phyloP scores from a whole-genome alignment of 1,140 invertebrate species.

The Drosophila pachea region DNA sequence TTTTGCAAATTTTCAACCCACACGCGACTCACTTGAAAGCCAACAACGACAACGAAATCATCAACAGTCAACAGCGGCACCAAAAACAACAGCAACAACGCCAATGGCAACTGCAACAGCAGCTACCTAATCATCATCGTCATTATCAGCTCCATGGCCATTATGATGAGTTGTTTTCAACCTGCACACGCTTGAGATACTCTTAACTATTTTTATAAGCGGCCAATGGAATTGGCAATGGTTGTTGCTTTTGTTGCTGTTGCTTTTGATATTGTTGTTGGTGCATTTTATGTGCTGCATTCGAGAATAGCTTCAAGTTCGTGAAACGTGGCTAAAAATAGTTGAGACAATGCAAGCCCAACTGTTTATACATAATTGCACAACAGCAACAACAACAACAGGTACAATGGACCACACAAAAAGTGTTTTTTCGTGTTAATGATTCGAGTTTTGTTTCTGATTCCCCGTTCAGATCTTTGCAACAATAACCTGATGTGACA shows the following conservation, averaged over 20 bases:
- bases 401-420: not conserved
- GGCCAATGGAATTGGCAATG: constrained; percentile 18
- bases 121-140: constrained; percentile 10
- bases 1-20: constrained; percentile 54
- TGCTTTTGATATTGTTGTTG: constrained; percentile 11
- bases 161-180: constrained; percentile 23
- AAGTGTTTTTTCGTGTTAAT: constrained; percentile 26
- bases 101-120: constrained; percentile 6
- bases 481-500: constrained; percentile 12
- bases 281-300: constrained; percentile 37
- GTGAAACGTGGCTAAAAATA: constrained; percentile 36
- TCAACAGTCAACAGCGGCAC: constrained; percentile 48
- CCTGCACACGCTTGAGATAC: constrained; percentile 29
- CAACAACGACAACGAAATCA: too few relatives aligned
- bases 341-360: constrained; percentile 20
- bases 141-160: constrained; percentile 10
- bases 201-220: constrained; percentile 36
- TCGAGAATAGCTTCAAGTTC: constrained; percentile 46
- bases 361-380: constrained; percentile 32
- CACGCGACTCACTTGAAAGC: constrained; percentile 59
- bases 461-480: constrained; percentile 9
- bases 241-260: constrained; percentile 3
- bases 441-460: constrained; percentile 24
- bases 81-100: constrained; percentile 34
- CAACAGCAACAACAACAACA: not conserved